phyloP scores from a whole-genome alignment of 2,797 vertebrate species.

The Pseudochirops corinnae region DNA sequence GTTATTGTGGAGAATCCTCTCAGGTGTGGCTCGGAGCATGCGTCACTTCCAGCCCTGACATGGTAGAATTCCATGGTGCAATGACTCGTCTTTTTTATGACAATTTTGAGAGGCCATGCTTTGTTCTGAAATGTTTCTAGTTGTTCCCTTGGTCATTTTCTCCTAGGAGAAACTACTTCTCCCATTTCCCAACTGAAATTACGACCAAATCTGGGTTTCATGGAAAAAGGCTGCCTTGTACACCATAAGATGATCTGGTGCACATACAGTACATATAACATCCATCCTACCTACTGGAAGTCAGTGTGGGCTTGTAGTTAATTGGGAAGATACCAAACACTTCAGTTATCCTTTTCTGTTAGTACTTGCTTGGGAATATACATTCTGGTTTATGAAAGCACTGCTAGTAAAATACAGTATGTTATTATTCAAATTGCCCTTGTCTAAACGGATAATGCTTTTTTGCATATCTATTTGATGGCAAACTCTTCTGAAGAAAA shows the following conservation, averaged over 20 bases:
- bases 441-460: constrained; percentile 9
- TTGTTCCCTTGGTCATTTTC: neutral
- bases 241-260: too few species aligned
- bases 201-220: neutral
- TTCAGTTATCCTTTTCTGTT: neutral
- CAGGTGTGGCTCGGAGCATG: too few species aligned
- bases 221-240: neutral
- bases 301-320: neutral
- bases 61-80: too few species aligned
- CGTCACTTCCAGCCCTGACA: too few species aligned
- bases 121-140: neutral
- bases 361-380: constrained; percentile 31
- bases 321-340: constrained; percentile 2
- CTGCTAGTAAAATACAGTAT: neutral
- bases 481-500: neutral
- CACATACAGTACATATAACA: neutral
- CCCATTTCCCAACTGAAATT: neutral
- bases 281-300: neutral
- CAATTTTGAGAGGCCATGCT: too few species aligned
- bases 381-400: constrained; percentile 12
- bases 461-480: neutral
- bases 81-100: too few species aligned
- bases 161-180: neutral
- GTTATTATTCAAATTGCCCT: constrained; percentile 7
- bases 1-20: too few species aligned